Percentiles rank a stretch among this genome's conserved stretches.
These are phyloP conservation scores for Drosophila persimilis DNA, from an alignment of 1,140 invertebrate genomes.

Conservation along the genomic window DNA sequence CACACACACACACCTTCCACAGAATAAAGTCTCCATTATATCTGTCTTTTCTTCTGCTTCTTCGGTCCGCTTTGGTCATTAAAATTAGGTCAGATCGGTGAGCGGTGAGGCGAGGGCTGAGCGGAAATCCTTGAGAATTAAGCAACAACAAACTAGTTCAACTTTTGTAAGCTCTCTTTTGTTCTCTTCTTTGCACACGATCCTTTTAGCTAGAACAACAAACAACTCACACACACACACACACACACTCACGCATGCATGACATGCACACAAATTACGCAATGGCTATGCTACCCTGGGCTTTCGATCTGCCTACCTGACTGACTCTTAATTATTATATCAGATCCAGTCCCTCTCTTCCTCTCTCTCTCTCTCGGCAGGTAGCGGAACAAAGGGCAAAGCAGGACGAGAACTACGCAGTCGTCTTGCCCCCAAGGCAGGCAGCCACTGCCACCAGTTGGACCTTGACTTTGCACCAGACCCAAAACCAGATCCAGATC, in stretches of 20 bases:
- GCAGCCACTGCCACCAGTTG: constrained; percentile 21
- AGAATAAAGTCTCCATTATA: constrained; percentile 9
- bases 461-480: constrained; percentile 67
- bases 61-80: constrained; percentile 59
- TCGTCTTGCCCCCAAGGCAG: too few species aligned
- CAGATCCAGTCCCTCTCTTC: constrained; percentile 33
- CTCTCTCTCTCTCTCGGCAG: constrained; percentile 26
- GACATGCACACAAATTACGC: constrained; percentile 64
- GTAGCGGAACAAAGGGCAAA: constrained; percentile 12
- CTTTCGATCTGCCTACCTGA: constrained; percentile 67
- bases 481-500: constrained; percentile 31
- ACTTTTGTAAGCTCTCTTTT: constrained; percentile 33
- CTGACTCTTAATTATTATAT: constrained; percentile 74
- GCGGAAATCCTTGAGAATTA: constrained; percentile 48
- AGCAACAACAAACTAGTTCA: constrained; percentile 63
- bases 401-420: too few species aligned
- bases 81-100: constrained; percentile 70
- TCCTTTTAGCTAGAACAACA: constrained; percentile 73
- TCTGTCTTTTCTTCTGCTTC: constrained; percentile 15
- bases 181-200: constrained; percentile 41
- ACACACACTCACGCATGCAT: constrained; percentile 6
- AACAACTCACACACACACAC: constrained; percentile 19
- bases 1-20: constrained; percentile 3
- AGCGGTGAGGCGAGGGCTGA: constrained; percentile 31
- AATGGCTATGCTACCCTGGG: constrained; percentile 46